Evolutionary conservation across 2,113 vertebrate genomes (phyloP).

Genomic region (Rhynchomys soricoides): DNA sequence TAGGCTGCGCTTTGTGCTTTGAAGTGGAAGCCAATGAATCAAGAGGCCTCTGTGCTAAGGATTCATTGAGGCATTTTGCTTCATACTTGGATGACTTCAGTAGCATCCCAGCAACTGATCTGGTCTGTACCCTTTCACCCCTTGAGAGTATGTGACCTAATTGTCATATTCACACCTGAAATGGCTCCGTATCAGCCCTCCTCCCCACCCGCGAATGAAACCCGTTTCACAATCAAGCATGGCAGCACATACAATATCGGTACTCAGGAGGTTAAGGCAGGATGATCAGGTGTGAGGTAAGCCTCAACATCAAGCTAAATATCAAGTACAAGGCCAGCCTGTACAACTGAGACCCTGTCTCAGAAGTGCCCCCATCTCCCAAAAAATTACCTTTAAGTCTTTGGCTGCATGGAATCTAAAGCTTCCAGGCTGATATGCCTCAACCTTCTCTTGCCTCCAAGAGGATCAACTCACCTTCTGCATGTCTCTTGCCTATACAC

Average conservation of each 20-base stretch:
- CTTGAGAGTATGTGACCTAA: background rate
- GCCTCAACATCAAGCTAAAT: background rate
- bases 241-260: background rate
- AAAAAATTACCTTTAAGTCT: background rate
- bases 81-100: background rate
- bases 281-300: background rate
- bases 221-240: background rate
- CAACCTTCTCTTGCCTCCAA: background rate
- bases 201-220: background rate
- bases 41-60: background rate
- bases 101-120: background rate
- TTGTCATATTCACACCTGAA: background rate
- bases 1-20: slow-evolving; percentile 20
- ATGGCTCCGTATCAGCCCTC: background rate
- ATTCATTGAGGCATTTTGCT: slow-evolving; percentile 49
- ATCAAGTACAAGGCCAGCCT: background rate
- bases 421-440: background rate
- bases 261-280: background rate
- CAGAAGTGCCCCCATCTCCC: background rate
- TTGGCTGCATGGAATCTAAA: background rate
- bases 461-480: background rate
- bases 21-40: slow-evolving; percentile 28
- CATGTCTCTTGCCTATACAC: background rate
- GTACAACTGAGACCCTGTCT: background rate
- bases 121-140: background rate